These are phyloP conservation scores for Agapornis canus DNA, from an alignment of 2,797 vertebrate genomes.

Conservation along the genomic window DNA sequence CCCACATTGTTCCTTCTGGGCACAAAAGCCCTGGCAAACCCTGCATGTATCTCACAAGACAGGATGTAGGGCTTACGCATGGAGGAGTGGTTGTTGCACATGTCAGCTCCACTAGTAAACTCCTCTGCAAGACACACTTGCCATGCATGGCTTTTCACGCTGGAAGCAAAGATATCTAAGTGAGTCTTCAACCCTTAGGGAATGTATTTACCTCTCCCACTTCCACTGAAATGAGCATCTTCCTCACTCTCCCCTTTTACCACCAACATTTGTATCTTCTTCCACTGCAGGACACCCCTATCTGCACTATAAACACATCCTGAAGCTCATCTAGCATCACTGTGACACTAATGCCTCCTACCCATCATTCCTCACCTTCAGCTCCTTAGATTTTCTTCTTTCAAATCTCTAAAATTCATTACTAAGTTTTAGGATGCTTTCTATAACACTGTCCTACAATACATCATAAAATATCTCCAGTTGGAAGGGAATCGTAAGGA, in stretches of 20 bases:
- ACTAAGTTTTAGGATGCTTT: not conserved
- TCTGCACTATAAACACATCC: not conserved
- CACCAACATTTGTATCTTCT: accelerated
- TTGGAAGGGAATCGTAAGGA: not conserved
- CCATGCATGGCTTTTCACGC: not conserved
- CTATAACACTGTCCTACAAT: not conserved
- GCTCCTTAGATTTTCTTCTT: not conserved
- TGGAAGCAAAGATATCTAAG: not conserved
- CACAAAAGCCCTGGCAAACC: constrained; percentile 58
- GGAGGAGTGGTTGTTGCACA: not conserved
- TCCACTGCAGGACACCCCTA: not conserved
- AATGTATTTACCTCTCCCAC: not conserved
- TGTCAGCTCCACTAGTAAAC: not conserved
- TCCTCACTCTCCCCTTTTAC: not conserved
- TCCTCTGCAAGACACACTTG: not conserved
- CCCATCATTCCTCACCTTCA: not conserved
- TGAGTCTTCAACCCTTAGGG: not conserved
- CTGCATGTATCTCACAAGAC: constrained; percentile 4
- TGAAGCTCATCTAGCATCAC: not conserved
- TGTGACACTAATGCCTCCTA: not conserved
- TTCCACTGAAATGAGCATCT: not conserved
- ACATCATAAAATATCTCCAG: not conserved
- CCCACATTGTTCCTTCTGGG: constrained; percentile 49
- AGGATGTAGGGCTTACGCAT: constrained; percentile 12
- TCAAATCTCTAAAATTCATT: not conserved